A percentile compares a stretch with the other conserved stretches of the same genome.
Conservation (phyloP, 2,888 invertebrate species). For the Eupithecia subumbrata region DNA sequence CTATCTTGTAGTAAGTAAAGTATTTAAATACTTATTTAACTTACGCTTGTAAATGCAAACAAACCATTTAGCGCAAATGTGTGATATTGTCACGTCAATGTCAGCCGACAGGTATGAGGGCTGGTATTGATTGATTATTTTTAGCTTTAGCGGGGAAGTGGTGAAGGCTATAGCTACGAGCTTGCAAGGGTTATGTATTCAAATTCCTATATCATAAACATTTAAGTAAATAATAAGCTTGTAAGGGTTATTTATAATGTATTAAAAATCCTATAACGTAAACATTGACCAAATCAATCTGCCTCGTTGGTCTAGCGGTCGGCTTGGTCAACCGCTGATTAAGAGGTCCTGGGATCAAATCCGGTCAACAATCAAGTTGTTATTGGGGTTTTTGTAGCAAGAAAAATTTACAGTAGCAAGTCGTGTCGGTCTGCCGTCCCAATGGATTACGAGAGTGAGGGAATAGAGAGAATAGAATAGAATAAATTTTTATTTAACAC, state of each 20-base stretch:
- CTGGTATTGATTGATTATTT: constrained; percentile 3
- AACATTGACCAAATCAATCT: no score
- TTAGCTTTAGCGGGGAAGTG: neutral
- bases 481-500: no score
- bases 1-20: no score
- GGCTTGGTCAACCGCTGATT: no score
- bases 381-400: no score
- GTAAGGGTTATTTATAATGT: neutral
- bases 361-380: no score
- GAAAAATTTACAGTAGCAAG: no score
- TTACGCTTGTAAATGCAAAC: neutral
- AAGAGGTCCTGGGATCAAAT: no score
- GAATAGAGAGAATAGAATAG: no score
- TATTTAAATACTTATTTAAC: neutral
- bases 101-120: neutral
- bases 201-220: neutral
- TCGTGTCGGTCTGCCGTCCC: no score
- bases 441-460: no score
- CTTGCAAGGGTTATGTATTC: neutral
- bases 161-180: neutral
- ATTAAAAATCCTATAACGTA: neutral
- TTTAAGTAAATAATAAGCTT: neutral
- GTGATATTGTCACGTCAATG: neutral
- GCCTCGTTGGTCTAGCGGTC: no score
- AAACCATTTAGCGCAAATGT: neutral